Base-by-base conservation (phyloP, 2,797 vertebrate species). In the Botia almorhae region DNA sequence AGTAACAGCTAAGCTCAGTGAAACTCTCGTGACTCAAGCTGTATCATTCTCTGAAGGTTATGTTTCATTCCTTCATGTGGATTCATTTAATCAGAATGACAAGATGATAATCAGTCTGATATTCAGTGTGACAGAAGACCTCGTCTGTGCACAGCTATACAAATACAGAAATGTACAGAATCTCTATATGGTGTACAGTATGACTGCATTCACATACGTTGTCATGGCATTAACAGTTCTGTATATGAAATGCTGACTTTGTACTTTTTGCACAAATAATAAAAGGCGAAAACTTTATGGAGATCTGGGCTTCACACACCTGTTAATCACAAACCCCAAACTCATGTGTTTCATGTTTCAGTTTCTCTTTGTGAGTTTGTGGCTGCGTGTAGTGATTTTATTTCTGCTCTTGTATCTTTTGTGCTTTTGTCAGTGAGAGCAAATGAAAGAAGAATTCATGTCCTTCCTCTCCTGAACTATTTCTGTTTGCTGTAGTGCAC, bases 241-340 rank as follows among this genome's bases (percentile, higher is more conserved):
- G 6, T 60, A 12, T n/a, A 51, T 58, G 19, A 56, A 69, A 69
- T 74, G 75, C 65, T 75, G 64, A 76, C 19, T 64, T 43, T 43
- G 19, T 36, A 26, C 8, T 68, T 68, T 76, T 61, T 29, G 23
- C 33, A 43, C n/a, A 65, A 10, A 36, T 23, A 23, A 76, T 81
- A 61, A 81, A 82, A 50, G 64, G 48, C 68, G 74, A 83, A 80
- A 61, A 39, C 1, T 21, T 65, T 19, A 46, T 46, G 51, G 43
- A 58, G 55, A 60, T 69, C 21, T 63, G 60, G 50, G 50, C 51
- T 65, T 65, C 70, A 63, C 64, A 48, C 43, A 8, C 19, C 36
- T 43, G 68, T 51, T 0, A 29, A 69, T 63, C 36, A 61, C 67
- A 76, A 64, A 76, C 53, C 60, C 36, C 1, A 26, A 53, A 76